Evolutionary conservation across 2,888 invertebrate species (phyloP), one percentile per base, ranked within the genome.

Genomic region (Folsomia candida): DNA sequence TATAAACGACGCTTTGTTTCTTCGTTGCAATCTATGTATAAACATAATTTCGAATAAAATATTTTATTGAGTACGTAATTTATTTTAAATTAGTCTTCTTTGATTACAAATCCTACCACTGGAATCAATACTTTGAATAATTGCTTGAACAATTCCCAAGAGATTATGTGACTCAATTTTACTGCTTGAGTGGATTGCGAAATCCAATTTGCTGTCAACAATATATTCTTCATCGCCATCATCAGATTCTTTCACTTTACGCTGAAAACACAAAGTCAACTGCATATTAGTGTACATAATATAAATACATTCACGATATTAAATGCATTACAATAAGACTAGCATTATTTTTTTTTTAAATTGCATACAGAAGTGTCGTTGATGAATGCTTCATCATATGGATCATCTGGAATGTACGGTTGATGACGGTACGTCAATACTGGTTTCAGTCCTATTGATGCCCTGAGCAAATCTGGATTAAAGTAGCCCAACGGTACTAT

Each of bases 1-100:
- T 94, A 96, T 94, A 97, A 95, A 84, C 95, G 94, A 60, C 93
- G 86, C 83, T 94, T 95, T 70, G 94, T 83, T 79, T 97, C 97
- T 78, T 95, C 95, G 67, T 87, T 91, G 2, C 90, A 51, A 71
- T 71, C 77, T 77, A 26, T 51, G 63, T 69, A 68, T 28, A 67
- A 60, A 67, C 57, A 20, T 61, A 26, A 24, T 6, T 51, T n/a
- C 2, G 18, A 11, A 64, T 4, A 57, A 64, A 64, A 29, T 24
- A 20, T 47, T 57, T 20, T 37, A 22, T 60, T 26, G 27, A 67
- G 29, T 28, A n/a, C 57, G 51, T 22, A 37, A 63, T 47, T 37
- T 14, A 47, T 47, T 18, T 29, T 14, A 62, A 3, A 51, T 47
- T 11, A 18, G 11, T 18, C 47, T 14, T 47, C 47, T 14, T n/a